Evolutionary conservation across 2,113 vertebrate genomes (phyloP), one percentile per base, ranked within the genome.

Genomic region (Acanthochromis polyacanthus): DNA sequence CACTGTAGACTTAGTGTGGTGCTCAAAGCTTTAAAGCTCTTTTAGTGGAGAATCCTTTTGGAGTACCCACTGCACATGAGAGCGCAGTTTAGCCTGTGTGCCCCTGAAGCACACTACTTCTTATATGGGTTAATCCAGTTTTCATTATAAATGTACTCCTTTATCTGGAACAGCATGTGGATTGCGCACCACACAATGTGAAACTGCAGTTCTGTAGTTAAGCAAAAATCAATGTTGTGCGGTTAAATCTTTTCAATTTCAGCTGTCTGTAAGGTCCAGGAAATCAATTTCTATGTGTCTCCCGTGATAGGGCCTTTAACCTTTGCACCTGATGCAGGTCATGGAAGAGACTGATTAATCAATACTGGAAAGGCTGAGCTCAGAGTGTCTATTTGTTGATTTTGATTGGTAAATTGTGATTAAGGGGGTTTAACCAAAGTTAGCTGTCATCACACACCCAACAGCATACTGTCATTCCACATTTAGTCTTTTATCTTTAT

Each of bases 11-110:
- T 73, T 57, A 64, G 43, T 73, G 63, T 65, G 51, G 57, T 56
- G 17, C 72, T 86, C 55, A 58, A 62, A 84, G 78, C 80, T 83
- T 84, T 81, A 89, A 81, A 80, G 80, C 78, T 84, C 43, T 76
- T 87, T 87, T 38, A 78, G 58, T 71, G 30, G 36, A 75, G 71
- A 36, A 77, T 75, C 46, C 50, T 76, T 75, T 66, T 83, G 48
- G 83, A 89, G 74, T 67, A 59, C 69, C 61, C 65, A 71, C 78
- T 84, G 75, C 50, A 82, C 75, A 91, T 8, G 40, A 86, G 78
- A 84, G 69, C 45, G 30, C 25, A 60, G 65, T 70, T 75, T 60
- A 81, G 58, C 66, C 61, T 53, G 6, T 60, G 45, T 65, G 71
- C 19, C 61, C 63, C 70, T 76, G 59, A 89, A 80, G 57, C 48